These are phyloP conservation scores for Drosophila seguyi DNA, from an alignment of 1,140 invertebrate genomes.

Conservation along the genomic window DNA sequence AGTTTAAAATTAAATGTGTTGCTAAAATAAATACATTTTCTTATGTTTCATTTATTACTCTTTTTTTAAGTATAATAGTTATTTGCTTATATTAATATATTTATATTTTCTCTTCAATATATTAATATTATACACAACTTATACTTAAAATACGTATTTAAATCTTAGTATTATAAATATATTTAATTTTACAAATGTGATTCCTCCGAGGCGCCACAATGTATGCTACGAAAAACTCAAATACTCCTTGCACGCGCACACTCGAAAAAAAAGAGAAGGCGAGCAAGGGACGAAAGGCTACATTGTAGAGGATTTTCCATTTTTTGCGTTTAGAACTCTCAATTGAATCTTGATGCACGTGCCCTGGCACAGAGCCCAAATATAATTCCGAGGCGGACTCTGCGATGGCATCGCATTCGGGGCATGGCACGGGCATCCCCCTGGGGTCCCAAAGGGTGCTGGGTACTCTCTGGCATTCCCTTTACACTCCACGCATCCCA, in stretches of 20 bases:
- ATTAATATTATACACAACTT: background rate
- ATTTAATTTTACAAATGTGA: background rate
- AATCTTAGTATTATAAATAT: background rate
- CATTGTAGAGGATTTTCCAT: slow-evolving; percentile 46
- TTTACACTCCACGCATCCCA: slow-evolving; percentile 32
- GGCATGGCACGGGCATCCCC: slow-evolving; percentile 18
- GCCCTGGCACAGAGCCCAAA: slow-evolving; percentile 55
- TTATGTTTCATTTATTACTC: background rate
- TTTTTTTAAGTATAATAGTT: too few species aligned
- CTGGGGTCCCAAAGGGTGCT: slow-evolving; percentile 65
- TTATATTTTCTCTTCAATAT: background rate
- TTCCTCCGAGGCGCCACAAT: slow-evolving; percentile 15
- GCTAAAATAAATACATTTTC: background rate
- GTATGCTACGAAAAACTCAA: slow-evolving; percentile 40
- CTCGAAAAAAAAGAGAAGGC: background rate
- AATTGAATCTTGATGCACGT: slow-evolving; percentile 82
- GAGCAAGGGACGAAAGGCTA: background rate
- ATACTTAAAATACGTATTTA: background rate
- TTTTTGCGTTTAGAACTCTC: slow-evolving; percentile 60
- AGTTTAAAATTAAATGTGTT: background rate
- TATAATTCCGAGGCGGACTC: slow-evolving; percentile 52
- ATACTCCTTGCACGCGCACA: slow-evolving; percentile 17
- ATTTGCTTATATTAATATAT: background rate
- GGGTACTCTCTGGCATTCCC: slow-evolving; percentile 26
- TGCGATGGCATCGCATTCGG: slow-evolving; percentile 46